Evolutionary conservation across 2,797 vertebrate species (phyloP), one percentile per base, ranked within the genome.

Genomic region (Lateolabrax maculatus): DNA sequence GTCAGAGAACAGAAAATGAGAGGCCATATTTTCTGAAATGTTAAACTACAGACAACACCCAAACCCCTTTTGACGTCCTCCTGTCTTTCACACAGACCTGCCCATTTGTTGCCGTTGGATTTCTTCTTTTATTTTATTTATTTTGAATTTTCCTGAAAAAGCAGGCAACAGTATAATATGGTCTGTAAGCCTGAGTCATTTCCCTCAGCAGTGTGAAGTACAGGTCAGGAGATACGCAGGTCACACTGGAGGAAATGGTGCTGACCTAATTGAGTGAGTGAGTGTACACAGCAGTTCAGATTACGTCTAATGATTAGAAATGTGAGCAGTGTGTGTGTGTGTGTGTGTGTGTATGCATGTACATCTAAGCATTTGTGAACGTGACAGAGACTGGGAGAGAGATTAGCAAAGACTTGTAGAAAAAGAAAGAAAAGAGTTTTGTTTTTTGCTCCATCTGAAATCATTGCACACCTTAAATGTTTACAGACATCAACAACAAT

Each of bases 231-330:
- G 51, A 73, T 37, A 61, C 23, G 51, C 81, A 77, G 80, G 74
- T 79, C 79, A 81, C 69, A 66, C 23, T 10, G 62, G 44, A 85
- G 84, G 82, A 89, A 84, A 83, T 61, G 70, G 36, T 39, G 77
- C 65, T 80, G 85, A 72, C 73, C 81, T 81, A 72, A 79, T 27
- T 77, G 71, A 37, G 53, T 29, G 49, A 73, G 73, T 44, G 66
- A 23, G 13, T 19, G 68, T 41, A 63, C 44, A 13, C 77, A 29
- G 44, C 65, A 71, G 80, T 43, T 90, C 75, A 87, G 79, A 86
- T 91, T 84, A 75, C 71, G 1, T 44, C 19, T 41, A 11, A 65
- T 72, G 77, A 90, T 81, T 70, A 70, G 48, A 68, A 69, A 81
- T 44, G 46, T 56, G 70, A 83, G 73, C 43, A 3, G 57, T 66